Conservation (phyloP, 2,113 vertebrate species). For the Sebastes schlegelii region DNA sequence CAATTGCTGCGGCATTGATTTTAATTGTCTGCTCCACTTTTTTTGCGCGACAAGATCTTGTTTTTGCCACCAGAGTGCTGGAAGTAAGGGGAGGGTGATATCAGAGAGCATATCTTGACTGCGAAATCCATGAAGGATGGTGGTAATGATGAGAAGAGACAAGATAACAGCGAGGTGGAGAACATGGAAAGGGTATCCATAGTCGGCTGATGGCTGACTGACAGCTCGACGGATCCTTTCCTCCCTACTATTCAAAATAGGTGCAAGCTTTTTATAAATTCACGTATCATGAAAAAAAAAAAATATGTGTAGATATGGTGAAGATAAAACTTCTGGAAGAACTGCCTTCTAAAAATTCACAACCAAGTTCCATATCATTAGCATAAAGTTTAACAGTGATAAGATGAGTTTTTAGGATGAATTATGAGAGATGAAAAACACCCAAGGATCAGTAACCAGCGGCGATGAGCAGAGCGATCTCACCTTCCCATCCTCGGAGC, state of each 20-base stretch:
- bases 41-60: conserved; percentile 77
- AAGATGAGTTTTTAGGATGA: conserved; percentile 58
- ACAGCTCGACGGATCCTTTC: conserved; percentile 63
- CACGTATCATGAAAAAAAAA: conserved; percentile 38
- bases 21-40: conserved; percentile 82
- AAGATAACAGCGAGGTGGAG: conserved; percentile 80
- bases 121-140: conserved; percentile 78
- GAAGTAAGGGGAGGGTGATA: conserved; percentile 63
- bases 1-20: conserved; percentile 77
- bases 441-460: conserved; percentile 57
- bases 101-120: conserved; percentile 81
- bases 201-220: conserved; percentile 71
- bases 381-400: conserved; percentile 63
- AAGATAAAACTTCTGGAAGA: conserved; percentile 59
- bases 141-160: conserved; percentile 82
- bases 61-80: conserved; percentile 67
- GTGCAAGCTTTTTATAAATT: conserved; percentile 69
- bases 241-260: conserved; percentile 53
- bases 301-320: conserved; percentile 49
- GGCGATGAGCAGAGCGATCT: conserved; percentile 64
- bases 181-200: conserved; percentile 78
- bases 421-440: conserved; percentile 67
- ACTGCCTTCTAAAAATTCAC: conserved; percentile 40
- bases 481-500: conserved; percentile 99
- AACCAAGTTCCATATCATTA: conserved; percentile 55